Base-by-base conservation (phyloP, 1,140 invertebrate species). In the Trigoniulus corallinus region DNA sequence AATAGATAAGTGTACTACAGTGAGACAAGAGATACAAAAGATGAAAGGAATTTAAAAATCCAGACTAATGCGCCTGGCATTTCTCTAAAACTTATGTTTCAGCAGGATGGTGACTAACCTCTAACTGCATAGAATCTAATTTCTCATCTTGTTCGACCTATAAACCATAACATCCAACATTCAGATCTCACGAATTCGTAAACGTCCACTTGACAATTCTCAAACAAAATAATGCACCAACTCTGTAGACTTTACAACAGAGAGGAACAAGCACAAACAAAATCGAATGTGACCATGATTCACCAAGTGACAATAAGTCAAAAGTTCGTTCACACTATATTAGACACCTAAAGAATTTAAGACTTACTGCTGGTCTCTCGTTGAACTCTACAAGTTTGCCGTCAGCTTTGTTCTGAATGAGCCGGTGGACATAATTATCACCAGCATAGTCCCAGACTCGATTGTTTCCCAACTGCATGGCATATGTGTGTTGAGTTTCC, bases 391-490 rank as follows among this genome's bases (percentile, higher is more conserved):
- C 92, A 62, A 97, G 74, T 71, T 98, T 98, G 2, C 95, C 95
- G 74, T 98, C 94, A n/a, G 63, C 75, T 70, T 97, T 95, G 68
- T 93, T 96, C 69, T 96, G 91, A 2, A 96, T 76, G 18, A 98
- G 67, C 13, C 94, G 75, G 72, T 98, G 93, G 0, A 98, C 95
- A 70, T 96, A 98, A 68, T 95, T 97, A 67, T 98, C 92, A 60
- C 82, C 84, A 53, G 82, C 88, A 68, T 98, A 98, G 66, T 97
- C 96, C 96, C 96, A 99, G 0, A 99, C 96, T 42, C 88, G 71
- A 62, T 95, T 91, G 42, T 88, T 93, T 1, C 87, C 92, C 27
- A 98, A 66, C 63, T 98, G 89, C 74, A 98, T 79, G 22, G 93
- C 87, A 62, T 95, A 99, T 37, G 91, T 96, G 64, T 99, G 96